Conservation (phyloP, 2,888 invertebrate species). For the Pachymerium ferrugineum region DNA sequence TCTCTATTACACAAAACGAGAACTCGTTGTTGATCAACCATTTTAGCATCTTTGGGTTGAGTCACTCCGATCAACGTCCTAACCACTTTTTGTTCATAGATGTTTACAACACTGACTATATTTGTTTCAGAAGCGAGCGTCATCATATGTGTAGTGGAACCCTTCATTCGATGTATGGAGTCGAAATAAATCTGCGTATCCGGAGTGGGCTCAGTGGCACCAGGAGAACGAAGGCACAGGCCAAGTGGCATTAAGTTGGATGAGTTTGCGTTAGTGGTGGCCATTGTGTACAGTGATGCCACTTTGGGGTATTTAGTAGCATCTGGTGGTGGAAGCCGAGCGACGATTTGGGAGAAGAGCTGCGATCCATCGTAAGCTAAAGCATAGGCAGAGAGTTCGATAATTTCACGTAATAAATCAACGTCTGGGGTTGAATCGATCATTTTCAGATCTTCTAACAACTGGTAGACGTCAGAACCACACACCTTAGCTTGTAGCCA, state of each 20-base stretch:
- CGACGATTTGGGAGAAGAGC: constrained; percentile 61
- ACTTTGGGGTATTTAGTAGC: constrained; percentile 37
- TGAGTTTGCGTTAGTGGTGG: constrained; percentile 47
- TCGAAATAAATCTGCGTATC: constrained; percentile 50
- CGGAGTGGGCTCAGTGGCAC: neutral
- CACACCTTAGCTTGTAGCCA: constrained; percentile 77
- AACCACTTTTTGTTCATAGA: constrained; percentile 57
- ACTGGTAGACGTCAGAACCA: constrained; percentile 67
- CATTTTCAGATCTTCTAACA: constrained; percentile 68
- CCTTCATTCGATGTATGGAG: constrained; percentile 59
- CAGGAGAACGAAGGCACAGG: constrained; percentile 33
- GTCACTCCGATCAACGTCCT: constrained; percentile 66
- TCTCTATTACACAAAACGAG: constrained; percentile 77
- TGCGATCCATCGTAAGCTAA: constrained; percentile 76
- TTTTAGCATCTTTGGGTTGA: constrained; percentile 70
- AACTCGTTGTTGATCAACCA: constrained; percentile 63
- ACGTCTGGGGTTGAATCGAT: constrained; percentile 48
- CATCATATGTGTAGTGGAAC: constrained; percentile 65
- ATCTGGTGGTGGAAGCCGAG: constrained; percentile 41
- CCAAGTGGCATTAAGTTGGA: constrained; percentile 57
- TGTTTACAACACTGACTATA: constrained; percentile 77
- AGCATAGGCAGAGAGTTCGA: constrained; percentile 65
- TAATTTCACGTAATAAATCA: constrained; percentile 60
- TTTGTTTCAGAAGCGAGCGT: constrained; percentile 67
- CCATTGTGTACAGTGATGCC: constrained; percentile 36